Evolutionary conservation across 2,113 vertebrate species (phyloP), one percentile per base, ranked within the genome.

Genomic region (Rana temporaria): DNA sequence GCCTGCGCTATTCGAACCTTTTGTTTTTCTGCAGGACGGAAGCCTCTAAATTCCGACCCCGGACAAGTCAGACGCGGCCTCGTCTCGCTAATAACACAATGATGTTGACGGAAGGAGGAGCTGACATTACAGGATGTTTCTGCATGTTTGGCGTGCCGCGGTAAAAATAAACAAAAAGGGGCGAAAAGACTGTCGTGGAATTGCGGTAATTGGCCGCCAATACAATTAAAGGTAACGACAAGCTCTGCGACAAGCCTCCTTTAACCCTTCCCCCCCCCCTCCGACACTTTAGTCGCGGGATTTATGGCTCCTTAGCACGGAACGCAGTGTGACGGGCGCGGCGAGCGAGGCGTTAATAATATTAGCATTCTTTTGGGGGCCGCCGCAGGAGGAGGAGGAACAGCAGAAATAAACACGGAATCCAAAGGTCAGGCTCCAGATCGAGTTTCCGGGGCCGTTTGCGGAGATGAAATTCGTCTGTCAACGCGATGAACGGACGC

Each of bases 341-440:
- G 77, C 53, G 9, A 32, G 48, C 53, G 38, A 22, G 32, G 53
- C 16, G 65, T 79, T 79, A 69, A 78, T 18, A 73, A 69, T 68
- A 57, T 32, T 24, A 81, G 79, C 34, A 81, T 81, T 72, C 79
- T 63, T 53, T 5, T 18, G 19, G 59, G 48, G 48, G 20, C 56
- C 15, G 6, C 24, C 16, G 19, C 62, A 72, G 57, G 42, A 64
- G 59, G 38, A n/a, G n/a, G n/a, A n/a, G n/a, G 18, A 62, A 65
- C 18, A 53, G 57, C 70, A 38, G 80, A 74, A 82, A 82, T 82
- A 82, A 82, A 74, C 70, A 82, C 56, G 80, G 34, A 82, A 74
- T 66, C 15, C 12, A 82, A 82, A 82, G 80, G 80, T 82, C 80
- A 82, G 24, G 7, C 26, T 65, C 22, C 4, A 34, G 60, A 82